Evolutionary conservation across 2,888 invertebrate genomes (phyloP), one percentile per base, ranked within the genome.

Genomic region (Noctua comes): DNA sequence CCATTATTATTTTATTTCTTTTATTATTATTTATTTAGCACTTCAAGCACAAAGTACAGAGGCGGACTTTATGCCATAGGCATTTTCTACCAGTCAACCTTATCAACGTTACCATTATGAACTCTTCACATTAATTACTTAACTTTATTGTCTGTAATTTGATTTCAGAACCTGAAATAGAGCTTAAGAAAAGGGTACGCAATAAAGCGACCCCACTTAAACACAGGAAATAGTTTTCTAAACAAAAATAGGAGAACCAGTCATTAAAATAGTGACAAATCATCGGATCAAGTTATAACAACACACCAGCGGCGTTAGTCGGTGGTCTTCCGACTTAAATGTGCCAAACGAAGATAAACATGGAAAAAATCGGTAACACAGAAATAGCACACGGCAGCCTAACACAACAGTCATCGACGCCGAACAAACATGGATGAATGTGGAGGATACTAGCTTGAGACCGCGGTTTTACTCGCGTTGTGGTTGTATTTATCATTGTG

Each of bases 371-470:
- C 85, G 82, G 86, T 90, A 91, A 91, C 88, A 88, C 83, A 87
- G 87, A 90, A 91, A 90, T 89, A 90, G 87, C 88, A 89, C 83
- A 91, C 93, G 88, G 94, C 93, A 94, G 93, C 95, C 95, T 95
- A 95, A 95, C 92, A 95, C 88, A 95, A 95, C 94, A 95, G 91
- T 86, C 86, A 80, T 83, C 83, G 91, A 89, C 88, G 87, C 88
- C 90, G 87, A 80, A 88, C 88, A 91, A 92, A 92, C 83, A 91
- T 68, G 73, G 84, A 51, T 76, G 79, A 85, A 86, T 83, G 83
- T 86, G 83, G 40, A 48, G 21, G 81, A 88, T 13, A 83, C 81
- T 85, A 74, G 69, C 43, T 77, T 82, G 76, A 84, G 70, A 73
- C 73, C 64, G 69, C 69, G 80, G 86, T 6, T 70, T 51, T 57